Conservation (phyloP, 2,797 vertebrate genomes). For the Poecile montanus region DNA sequence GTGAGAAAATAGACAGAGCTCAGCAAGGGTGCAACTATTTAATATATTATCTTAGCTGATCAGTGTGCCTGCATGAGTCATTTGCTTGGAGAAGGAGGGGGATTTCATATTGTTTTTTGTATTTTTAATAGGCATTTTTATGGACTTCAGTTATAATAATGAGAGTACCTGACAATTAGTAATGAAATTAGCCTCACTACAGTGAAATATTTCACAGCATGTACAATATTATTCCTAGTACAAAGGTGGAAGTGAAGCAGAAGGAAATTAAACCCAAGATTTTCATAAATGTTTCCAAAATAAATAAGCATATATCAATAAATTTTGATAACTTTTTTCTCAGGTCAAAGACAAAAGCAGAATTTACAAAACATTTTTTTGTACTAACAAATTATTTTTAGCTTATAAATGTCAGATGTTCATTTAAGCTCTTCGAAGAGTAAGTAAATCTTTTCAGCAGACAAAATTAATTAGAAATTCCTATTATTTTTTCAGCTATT, state of each 20-base stretch:
- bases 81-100: slow-evolving; percentile 35
- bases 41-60: slow-evolving; percentile 50
- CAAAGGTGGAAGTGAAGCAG: slow-evolving; percentile 31
- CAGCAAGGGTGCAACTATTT: slow-evolving; percentile 41
- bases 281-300: slow-evolving; percentile 35
- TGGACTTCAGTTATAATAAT: slow-evolving; percentile 53
- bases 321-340: slow-evolving; percentile 21
- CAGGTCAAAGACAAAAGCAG: not conserved
- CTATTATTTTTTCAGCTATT: not conserved
- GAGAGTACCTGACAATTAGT: slow-evolving; percentile 64
- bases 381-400: not conserved
- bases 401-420: not conserved
- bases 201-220: slow-evolving; percentile 58
- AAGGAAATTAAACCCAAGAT: slow-evolving; percentile 36
- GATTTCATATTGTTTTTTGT: slow-evolving; percentile 46
- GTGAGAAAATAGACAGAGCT: slow-evolving; percentile 24
- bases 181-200: slow-evolving; percentile 61
- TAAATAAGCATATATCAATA: slow-evolving; percentile 25
- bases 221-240: slow-evolving; percentile 31
- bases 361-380: not conserved
- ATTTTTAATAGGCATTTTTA: slow-evolving; percentile 64
- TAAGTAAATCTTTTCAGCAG: not conserved
- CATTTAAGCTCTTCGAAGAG: not conserved
- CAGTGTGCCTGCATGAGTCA: slow-evolving; percentile 45
- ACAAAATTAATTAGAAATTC: not conserved